Base-by-base conservation (phyloP, 23 tunicate species). In the Clavelina lepadiformis region DNA sequence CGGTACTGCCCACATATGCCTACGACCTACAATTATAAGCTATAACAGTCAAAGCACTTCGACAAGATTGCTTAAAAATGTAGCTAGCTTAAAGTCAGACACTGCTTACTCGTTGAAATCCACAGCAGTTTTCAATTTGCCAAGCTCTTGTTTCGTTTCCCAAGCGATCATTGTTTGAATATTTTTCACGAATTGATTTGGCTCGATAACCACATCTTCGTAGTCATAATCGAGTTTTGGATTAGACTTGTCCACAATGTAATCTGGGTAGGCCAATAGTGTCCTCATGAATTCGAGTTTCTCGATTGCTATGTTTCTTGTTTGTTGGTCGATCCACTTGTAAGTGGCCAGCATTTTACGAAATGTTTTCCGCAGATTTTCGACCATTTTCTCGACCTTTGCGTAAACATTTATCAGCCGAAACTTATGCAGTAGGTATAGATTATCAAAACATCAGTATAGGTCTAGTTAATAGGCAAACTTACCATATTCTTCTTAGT, bases 201-300 rank as follows among this genome's bases (percentile, higher is more conserved):
- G 28, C 0, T 24, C 38, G 20, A 88, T 68, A 3, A 18, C 35
- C 1, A 52, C 73, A 28, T 36, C 73, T n/a, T n/a, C n/a, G 29
- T 66, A 88, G 5, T 79, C 86, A 2, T 79, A 38, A 61, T 87
- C 96, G 77, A 87, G 57, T 60, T 73, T 73, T 2, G 86, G 50
- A 52, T 73, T 65, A 22, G 36, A 63, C 28, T 33, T 22, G 27
- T 84, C 83, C 3, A 72, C 38, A 15, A 93, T 78, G 65, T 86
- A 93, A 45, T 93, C 98, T 1, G 98, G 98, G 56, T 78, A 93
- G 0, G 78, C 98, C 59, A 93, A 73, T 5, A 72, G 66, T n/a
- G 83, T 78, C 1, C 30, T 61, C 4, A 93, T 85, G 19, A 31
- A 37, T 3, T 85, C 74, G 5, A 82, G 82, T 52, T 93, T 93